Evolutionary conservation across 2,797 vertebrate species (phyloP), one percentile per base, ranked within the genome.

Genomic region (Gambelia wislizenii): DNA sequence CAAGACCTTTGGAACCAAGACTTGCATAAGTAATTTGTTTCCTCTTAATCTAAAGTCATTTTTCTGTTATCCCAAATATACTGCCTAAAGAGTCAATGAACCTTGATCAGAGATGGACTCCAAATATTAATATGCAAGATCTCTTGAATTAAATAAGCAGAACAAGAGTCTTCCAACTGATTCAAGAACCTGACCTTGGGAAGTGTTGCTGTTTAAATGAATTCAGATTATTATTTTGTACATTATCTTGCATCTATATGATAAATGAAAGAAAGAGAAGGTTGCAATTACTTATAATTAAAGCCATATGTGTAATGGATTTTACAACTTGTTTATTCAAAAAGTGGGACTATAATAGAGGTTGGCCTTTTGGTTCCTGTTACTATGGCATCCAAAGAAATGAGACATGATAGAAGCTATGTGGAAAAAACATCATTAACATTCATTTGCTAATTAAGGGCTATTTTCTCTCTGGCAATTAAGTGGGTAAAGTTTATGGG

Each of bases 321-420:
- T 74, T 82, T 36, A 64, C 67, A 56, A 39, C 72, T 87, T 78
- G n/a, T 59, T 76, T 92, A 77, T 78, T 85, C 33, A 59, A 86
- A 22, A 27, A 0, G 13, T 18, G 54, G 36, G 47, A 54, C 86
- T 77, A 87, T 72, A 87, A 77, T 2, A 86, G 78, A 91, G 10
- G n/a, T 69, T 92, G 89, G 91, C 75, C 87, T 94, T 92, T 82
- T 67, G 76, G 44, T 64, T 95, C 20, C 18, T 1, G n/a, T 85
- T 84, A 87, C 87, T 81, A 0, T 30, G 49, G 72, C 61, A 91
- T 90, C 33, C 52, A n/a, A 94, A 84, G 64, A 92, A 94, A 80
- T 22, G 14, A 90, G 52, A 91, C 75, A 67, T 42, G 8, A 70
- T 27, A 83, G 44, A 44, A 85, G 72, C 5, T 91, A 91, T 5